Conservation (phyloP, 1,140 invertebrate genomes). For the Leptonema lineaticorne region DNA sequence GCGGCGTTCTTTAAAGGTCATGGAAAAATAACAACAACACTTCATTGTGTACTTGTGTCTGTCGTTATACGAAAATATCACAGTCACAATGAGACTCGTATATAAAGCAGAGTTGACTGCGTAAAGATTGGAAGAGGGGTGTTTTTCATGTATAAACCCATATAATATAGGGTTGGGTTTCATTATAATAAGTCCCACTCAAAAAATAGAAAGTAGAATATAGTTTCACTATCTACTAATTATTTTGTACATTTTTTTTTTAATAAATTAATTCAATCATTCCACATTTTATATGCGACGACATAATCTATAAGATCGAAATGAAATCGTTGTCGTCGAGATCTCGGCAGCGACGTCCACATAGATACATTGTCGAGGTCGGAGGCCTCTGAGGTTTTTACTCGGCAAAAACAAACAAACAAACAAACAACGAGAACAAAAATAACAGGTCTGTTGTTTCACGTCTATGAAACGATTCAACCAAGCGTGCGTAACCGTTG, state of each 20-base stretch:
- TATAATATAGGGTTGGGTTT: too few relatives aligned
- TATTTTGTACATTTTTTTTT: not conserved
- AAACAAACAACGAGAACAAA: not conserved
- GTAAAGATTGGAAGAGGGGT: too few relatives aligned
- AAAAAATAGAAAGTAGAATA: not conserved
- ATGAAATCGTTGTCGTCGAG: too few relatives aligned
- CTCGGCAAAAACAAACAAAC: not conserved
- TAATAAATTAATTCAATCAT: too few relatives aligned
- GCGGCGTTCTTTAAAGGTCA: slow-evolving; percentile 21
- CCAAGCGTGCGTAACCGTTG: not conserved
- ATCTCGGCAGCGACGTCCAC: not conserved
- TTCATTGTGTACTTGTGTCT: not conserved
- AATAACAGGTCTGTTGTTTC: not conserved
- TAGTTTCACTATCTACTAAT: not conserved
- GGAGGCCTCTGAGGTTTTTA: slow-evolving; percentile 5
- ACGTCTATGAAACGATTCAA: not conserved
- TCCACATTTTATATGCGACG: too few relatives aligned
- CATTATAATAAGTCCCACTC: too few relatives aligned
- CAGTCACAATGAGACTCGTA: not conserved
- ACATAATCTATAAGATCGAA: too few relatives aligned
- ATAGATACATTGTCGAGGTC: not conserved
- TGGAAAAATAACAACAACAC: slow-evolving; percentile 18
- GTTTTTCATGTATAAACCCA: too few relatives aligned
- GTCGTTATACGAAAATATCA: slow-evolving; percentile 2
- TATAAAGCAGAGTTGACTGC: too few relatives aligned